Evolutionary conservation across 2,888 invertebrate species (phyloP).

Genomic region (Blastobasis lacticolella): DNA sequence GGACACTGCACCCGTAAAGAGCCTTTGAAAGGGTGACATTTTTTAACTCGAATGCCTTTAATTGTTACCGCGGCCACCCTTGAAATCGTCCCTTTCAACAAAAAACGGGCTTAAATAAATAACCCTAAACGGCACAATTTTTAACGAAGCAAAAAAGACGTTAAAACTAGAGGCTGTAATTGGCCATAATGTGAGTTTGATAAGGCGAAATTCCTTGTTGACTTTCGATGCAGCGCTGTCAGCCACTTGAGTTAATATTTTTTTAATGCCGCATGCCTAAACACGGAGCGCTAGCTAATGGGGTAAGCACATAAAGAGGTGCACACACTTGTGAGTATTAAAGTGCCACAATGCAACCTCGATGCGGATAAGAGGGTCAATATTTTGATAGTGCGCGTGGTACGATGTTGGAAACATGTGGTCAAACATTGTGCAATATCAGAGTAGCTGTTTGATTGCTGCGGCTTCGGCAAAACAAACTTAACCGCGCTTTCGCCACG

Average conservation of each 20-base stretch:
- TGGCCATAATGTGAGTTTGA: constrained; percentile 48
- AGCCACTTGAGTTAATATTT: constrained; percentile 54
- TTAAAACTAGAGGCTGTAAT: constrained; percentile 43
- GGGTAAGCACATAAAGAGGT: constrained; percentile 57
- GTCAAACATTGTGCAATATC: constrained; percentile 67
- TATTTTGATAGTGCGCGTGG: constrained; percentile 69
- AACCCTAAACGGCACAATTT: constrained; percentile 47
- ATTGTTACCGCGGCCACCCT: constrained; percentile 65
- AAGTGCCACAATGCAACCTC: constrained; percentile 53
- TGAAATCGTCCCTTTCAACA: constrained; percentile 46
- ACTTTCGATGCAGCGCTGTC: constrained; percentile 29
- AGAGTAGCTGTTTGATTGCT: constrained; percentile 45
- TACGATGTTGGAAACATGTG: constrained; percentile 59
- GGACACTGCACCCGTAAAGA: constrained; percentile 45
- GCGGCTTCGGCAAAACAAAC: constrained; percentile 45
- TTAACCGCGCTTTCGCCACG: constrained; percentile 46
- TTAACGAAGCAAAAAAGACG: constrained; percentile 45
- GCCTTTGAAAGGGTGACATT: constrained; percentile 65
- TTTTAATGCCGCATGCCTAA: constrained; percentile 47
- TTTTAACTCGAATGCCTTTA: constrained; percentile 66
- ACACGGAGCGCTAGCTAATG: constrained; percentile 60
- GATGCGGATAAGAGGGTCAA: constrained; percentile 66
- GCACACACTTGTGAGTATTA: constrained; percentile 54
- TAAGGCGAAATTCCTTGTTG: constrained; percentile 45
- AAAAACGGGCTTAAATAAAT: constrained; percentile 65